Conservation (phyloP, 2,888 invertebrate genomes). For the Limnephilus marmoratus region DNA sequence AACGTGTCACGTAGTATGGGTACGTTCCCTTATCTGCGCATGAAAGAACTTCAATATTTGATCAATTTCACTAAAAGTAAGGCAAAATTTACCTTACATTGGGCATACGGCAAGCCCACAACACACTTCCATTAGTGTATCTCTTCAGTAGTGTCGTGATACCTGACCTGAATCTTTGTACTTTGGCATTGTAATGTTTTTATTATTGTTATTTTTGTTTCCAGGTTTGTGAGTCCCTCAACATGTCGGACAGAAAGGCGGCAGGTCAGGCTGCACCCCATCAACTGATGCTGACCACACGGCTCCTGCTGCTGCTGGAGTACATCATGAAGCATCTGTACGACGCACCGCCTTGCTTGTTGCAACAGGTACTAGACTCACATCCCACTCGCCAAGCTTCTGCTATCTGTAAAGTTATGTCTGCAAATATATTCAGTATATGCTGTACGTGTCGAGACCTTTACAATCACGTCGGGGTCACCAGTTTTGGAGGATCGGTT, state of each 20-base stretch:
- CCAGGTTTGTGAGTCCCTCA: slow-evolving; percentile 74
- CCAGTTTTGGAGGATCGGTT: too few relatives aligned
- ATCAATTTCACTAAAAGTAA: too few relatives aligned
- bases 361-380: slow-evolving; percentile 84
- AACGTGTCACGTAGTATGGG: too few relatives aligned
- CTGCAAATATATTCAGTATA: too few relatives aligned
- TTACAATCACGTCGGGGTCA: too few relatives aligned
- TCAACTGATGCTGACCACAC: slow-evolving; percentile 89
- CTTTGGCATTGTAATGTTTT: not conserved
- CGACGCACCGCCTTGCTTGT: slow-evolving; percentile 90
- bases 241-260: slow-evolving; percentile 73
- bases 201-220: slow-evolving; percentile 53
- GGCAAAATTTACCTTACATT: too few relatives aligned
- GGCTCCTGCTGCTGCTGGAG: slow-evolving; percentile 91
- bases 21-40: too few relatives aligned
- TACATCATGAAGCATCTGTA: slow-evolving; percentile 97
- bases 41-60: too few relatives aligned
- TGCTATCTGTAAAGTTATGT: too few relatives aligned
- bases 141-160: not conserved
- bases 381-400: not conserved
- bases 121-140: too few relatives aligned
- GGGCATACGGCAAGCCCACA: too few relatives aligned
- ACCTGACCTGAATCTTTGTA: not conserved
- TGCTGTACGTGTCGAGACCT: too few relatives aligned
- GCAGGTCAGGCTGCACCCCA: slow-evolving; percentile 73